Percentiles rank a stretch among this genome's conserved stretches.
Conservation (phyloP, 2,888 invertebrate species). For the Eupithecia centaureata region DNA sequence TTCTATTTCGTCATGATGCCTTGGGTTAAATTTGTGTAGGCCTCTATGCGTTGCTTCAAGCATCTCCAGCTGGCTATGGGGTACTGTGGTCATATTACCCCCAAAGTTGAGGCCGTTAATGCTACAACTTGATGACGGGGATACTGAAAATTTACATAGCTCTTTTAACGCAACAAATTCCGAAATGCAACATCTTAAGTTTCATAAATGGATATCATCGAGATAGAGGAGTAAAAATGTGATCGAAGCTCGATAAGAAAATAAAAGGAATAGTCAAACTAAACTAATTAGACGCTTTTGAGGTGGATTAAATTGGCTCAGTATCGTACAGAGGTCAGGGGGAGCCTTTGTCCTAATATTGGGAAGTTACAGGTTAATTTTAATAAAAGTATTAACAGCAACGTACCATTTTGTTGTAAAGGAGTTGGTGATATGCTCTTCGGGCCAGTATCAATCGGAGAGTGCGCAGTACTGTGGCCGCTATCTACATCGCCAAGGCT, state of each 20-base stretch:
- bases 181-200: background rate
- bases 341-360: too few species aligned
- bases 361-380: too few species aligned
- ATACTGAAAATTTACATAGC: conserved; percentile 67
- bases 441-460: conserved; percentile 91
- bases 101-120: conserved; percentile 83
- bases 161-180: background rate
- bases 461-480: conserved; percentile 96
- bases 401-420: conserved; percentile 80
- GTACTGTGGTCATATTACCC: conserved; percentile 87
- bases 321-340: too few species aligned
- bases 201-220: background rate
- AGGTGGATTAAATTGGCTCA: too few species aligned
- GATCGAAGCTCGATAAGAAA: background rate
- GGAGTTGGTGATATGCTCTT: conserved; percentile 92
- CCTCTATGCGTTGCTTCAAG: conserved; percentile 98
- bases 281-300: too few species aligned
- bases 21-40: conserved; percentile 96
- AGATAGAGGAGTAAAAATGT: background rate
- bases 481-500: conserved; percentile 91
- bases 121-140: conserved; percentile 85
- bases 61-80: conserved; percentile 92
- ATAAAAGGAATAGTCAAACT: too few species aligned
- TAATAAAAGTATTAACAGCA: background rate
- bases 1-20: conserved; percentile 97